Conservation (phyloP, 2,888 invertebrate species). For the Acanthosepion pharaonis region DNA sequence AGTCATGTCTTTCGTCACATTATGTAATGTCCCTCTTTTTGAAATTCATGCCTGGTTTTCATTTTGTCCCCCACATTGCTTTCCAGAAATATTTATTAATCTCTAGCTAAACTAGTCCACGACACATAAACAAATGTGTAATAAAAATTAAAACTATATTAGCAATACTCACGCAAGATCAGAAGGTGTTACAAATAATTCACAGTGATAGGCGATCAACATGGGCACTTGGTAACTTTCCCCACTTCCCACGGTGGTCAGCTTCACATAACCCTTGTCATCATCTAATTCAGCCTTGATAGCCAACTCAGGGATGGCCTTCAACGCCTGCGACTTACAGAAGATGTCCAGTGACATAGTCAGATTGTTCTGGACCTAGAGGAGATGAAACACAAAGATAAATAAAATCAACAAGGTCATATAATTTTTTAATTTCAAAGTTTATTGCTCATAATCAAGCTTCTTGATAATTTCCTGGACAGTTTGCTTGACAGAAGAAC, state of each 20-base stretch:
- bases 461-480: too few species aligned
- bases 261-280: conserved; percentile 82
- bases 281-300: conserved; percentile 48
- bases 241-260: conserved; percentile 84
- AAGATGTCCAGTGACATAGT: conserved; percentile 84
- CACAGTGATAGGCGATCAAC: conserved; percentile 86
- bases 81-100: too few species aligned
- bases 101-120: neutral
- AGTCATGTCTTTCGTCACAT: too few species aligned
- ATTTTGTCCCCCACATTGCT: too few species aligned
- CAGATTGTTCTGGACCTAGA: conserved; percentile 80
- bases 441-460: neutral
- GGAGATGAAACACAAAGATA: conserved; percentile 6
- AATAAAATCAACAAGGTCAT: neutral
- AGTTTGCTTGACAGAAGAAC: too few species aligned
- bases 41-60: too few species aligned
- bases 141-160: neutral
- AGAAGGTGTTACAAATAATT: conserved; percentile 83
- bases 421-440: neutral
- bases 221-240: conserved; percentile 85
- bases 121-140: neutral
- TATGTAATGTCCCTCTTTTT: too few species aligned
- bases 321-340: conserved; percentile 83
- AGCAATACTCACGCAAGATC: conserved; percentile 79
- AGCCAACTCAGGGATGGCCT: conserved; percentile 66